A percentile compares a stretch with the other conserved stretches of the same genome.
These are phyloP conservation scores for Gryllus longicercus DNA, from an alignment of 2,888 invertebrate genomes.

Conservation along the genomic window DNA sequence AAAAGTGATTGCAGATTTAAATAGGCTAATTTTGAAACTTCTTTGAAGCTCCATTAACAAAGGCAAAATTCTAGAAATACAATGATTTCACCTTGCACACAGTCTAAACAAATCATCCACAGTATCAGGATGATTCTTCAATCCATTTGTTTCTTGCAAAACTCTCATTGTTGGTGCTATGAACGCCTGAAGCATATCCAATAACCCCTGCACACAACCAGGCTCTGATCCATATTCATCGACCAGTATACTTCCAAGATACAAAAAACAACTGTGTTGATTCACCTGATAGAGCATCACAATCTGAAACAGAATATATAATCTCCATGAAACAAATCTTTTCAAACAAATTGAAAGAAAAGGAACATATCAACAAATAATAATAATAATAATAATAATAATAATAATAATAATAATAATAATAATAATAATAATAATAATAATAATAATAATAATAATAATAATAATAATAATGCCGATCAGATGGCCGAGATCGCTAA, in stretches of 20 bases:
- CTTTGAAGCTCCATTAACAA: no score
- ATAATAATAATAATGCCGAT: no score
- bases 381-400: no score
- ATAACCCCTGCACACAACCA: slow-evolving; percentile 71
- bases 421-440: no score
- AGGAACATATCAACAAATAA: not conserved
- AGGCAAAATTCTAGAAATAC: no score
- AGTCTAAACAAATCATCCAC: slow-evolving; percentile 95
- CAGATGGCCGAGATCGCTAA: no score
- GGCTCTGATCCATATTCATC: slow-evolving; percentile 78
- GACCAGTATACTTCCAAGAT: slow-evolving; percentile 83
- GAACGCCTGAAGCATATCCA: slow-evolving; percentile 82
- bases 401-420: no score
- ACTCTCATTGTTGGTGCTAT: slow-evolving; percentile 76
- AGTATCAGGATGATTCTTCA: slow-evolving; percentile 92
- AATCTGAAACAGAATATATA: slow-evolving; percentile 52
- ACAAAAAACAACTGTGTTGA: slow-evolving; percentile 88
- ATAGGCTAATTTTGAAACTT: no score
- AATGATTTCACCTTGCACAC: slow-evolving; percentile 57
- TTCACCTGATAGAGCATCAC: slow-evolving; percentile 67
- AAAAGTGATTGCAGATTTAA: no score
- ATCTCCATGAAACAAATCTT: not conserved
- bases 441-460: no score
- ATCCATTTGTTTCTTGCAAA: slow-evolving; percentile 73
- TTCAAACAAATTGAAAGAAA: not conserved